Conservation (phyloP, 37 sponge, comb jelly and placozoan species). For the Spongilla lacustris region DNA sequence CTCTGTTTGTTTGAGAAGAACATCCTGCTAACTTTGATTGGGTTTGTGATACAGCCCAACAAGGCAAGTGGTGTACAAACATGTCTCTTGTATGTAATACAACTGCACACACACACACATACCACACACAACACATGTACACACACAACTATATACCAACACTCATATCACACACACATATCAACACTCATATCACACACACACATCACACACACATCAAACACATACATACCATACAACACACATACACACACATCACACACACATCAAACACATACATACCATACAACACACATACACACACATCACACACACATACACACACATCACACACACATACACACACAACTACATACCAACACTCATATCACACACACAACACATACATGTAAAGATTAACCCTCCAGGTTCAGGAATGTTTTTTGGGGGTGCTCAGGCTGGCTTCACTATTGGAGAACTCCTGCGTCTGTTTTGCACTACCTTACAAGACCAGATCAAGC, state of each 20-base stretch:
- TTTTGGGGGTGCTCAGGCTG: conserved; percentile 4
- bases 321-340: no score
- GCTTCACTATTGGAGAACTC: conserved; percentile 68
- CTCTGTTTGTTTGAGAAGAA: conserved; percentile 78
- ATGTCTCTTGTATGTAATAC: background rate
- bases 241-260: no score
- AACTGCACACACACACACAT: background rate
- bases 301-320: no score
- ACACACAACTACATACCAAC: no score
- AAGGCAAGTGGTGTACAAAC: conserved; percentile 35
- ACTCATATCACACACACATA: no score
- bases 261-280: no score
- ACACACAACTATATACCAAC: background rate
- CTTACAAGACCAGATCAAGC: conserved; percentile 76
- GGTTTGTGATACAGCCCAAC: conserved; percentile 78
- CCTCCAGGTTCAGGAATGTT: background rate
- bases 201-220: no score
- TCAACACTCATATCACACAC: no score
- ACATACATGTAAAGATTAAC: background rate
- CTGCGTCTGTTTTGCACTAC: conserved; percentile 71
- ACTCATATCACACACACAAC: no score
- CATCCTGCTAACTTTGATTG: conserved; percentile 75
- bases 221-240: no score
- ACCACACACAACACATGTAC: background rate
- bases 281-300: no score